Percentiles rank a stretch among this genome's conserved stretches.
Conservation (phyloP, 1,140 invertebrate genomes). For the Trissolcus basalis region DNA sequence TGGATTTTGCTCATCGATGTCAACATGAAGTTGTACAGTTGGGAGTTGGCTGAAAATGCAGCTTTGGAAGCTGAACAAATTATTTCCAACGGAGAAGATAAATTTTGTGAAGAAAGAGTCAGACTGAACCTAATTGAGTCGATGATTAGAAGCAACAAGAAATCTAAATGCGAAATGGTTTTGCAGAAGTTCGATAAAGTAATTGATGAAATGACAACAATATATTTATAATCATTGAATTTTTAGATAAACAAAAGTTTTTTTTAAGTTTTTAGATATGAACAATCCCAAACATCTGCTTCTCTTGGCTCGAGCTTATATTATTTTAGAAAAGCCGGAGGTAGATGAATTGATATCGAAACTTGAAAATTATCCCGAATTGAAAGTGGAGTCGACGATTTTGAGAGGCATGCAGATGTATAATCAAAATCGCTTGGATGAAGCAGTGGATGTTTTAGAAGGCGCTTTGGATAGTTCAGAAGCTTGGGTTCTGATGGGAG, state of each 20-base stretch:
- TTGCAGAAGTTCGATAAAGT: slow-evolving; percentile 69
- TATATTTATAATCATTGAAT: background rate
- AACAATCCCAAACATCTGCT: slow-evolving; percentile 49
- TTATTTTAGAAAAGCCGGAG: slow-evolving; percentile 62
- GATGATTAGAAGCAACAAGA: slow-evolving; percentile 69
- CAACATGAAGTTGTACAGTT: slow-evolving; percentile 78
- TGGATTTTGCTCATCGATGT: slow-evolving; percentile 76
- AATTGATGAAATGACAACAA: slow-evolving; percentile 18
- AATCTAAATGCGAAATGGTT: slow-evolving; percentile 76
- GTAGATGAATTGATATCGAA: slow-evolving; percentile 60
- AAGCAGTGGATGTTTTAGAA: slow-evolving; percentile 77
- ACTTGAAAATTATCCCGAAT: slow-evolving; percentile 65
- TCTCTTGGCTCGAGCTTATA: slow-evolving; percentile 65
- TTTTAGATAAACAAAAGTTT: background rate
- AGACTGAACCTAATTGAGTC: slow-evolving; percentile 67
- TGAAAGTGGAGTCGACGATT: slow-evolving; percentile 57
- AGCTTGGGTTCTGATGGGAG: slow-evolving; percentile 80
- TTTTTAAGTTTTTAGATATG: slow-evolving; percentile 61
- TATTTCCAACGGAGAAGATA: slow-evolving; percentile 54
- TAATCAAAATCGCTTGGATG: slow-evolving; percentile 76
- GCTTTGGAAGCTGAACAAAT: slow-evolving; percentile 71
- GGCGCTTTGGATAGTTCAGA: slow-evolving; percentile 75
- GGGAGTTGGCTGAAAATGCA: slow-evolving; percentile 77
- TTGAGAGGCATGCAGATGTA: slow-evolving; percentile 67
- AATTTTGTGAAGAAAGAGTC: slow-evolving; percentile 58